These are phyloP conservation scores for Enhydra lutris DNA, from an alignment of 2,113 vertebrate genomes.

Conservation along the genomic window DNA sequence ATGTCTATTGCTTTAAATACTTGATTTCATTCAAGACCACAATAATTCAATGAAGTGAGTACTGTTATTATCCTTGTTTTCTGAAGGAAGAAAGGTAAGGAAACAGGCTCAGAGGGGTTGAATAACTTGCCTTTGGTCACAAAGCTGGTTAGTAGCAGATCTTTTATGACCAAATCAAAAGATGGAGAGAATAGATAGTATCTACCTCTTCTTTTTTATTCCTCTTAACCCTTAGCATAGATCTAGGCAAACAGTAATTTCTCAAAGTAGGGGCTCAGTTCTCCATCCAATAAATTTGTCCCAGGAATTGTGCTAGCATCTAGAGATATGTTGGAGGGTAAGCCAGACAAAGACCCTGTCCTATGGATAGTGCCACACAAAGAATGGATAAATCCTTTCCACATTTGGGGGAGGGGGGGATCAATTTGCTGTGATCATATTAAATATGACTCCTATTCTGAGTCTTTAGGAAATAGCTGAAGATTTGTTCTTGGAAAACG, in stretches of 20 bases:
- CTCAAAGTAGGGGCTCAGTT: not conserved
- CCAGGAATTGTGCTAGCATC: not conserved
- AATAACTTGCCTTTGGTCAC: not conserved
- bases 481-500: not conserved
- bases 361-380: not conserved
- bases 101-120: not conserved
- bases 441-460: not conserved
- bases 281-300: not conserved
- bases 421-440: not conserved
- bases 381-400: not conserved
- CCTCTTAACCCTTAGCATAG: not conserved
- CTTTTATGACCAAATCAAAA: not conserved
- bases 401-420: accelerated
- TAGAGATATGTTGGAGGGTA: not conserved
- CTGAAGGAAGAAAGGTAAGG: not conserved
- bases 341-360: not conserved
- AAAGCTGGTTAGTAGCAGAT: not conserved
- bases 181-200: not conserved
- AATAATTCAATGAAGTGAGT: not conserved
- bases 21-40: not conserved
- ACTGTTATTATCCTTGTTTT: not conserved
- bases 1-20: not conserved
- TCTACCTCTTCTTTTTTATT: not conserved
- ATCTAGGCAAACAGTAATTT: not conserved
- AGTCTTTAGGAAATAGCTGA: constrained; percentile 5